phyloP scores from a whole-genome alignment of 2,888 invertebrate species.

The Cremastinae sp. region DNA sequence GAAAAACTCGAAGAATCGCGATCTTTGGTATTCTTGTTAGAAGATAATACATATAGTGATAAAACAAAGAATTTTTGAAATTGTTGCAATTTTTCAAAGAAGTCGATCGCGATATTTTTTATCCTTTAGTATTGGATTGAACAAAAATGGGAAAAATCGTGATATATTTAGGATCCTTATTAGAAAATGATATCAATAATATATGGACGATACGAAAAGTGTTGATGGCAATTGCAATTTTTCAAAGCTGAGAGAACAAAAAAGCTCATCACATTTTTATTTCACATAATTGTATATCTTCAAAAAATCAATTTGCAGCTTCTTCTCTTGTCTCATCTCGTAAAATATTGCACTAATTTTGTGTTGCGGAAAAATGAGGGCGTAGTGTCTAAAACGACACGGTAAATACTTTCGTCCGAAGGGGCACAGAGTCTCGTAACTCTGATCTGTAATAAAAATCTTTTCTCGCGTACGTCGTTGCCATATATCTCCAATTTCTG shows the following conservation, averaged over 20 bases:
- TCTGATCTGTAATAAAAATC: slow-evolving; percentile 74
- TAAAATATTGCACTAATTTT: slow-evolving; percentile 60
- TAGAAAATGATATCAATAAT: slow-evolving; percentile 1
- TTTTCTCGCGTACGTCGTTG: slow-evolving; percentile 59
- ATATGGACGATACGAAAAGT: not conserved
- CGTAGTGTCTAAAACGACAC: slow-evolving; percentile 36
- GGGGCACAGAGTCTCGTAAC: slow-evolving; percentile 52
- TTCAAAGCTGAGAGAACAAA: not conserved
- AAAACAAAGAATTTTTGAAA: too few relatives aligned
- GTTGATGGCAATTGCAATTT: not conserved
- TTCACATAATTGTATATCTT: slow-evolving; percentile 10
- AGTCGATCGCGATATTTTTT: too few relatives aligned
- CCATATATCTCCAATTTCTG: slow-evolving; percentile 36
- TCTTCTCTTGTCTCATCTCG: slow-evolving; percentile 5
- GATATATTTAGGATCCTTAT: not conserved
- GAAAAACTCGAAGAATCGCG: too few relatives aligned
- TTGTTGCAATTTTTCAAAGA: too few relatives aligned
- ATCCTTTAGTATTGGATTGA: too few relatives aligned
- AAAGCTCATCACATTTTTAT: slow-evolving; percentile 12
- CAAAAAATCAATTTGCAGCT: slow-evolving; percentile 41
- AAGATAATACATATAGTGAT: too few relatives aligned
- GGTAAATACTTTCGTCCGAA: slow-evolving; percentile 17
- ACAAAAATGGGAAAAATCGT: not conserved
- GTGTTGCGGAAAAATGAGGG: slow-evolving; percentile 38
- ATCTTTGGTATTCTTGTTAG: too few relatives aligned